Evolutionary conservation across 2,113 vertebrate genomes (phyloP), one percentile per base, ranked within the genome.

Genomic region (Chionodraco myersi): DNA sequence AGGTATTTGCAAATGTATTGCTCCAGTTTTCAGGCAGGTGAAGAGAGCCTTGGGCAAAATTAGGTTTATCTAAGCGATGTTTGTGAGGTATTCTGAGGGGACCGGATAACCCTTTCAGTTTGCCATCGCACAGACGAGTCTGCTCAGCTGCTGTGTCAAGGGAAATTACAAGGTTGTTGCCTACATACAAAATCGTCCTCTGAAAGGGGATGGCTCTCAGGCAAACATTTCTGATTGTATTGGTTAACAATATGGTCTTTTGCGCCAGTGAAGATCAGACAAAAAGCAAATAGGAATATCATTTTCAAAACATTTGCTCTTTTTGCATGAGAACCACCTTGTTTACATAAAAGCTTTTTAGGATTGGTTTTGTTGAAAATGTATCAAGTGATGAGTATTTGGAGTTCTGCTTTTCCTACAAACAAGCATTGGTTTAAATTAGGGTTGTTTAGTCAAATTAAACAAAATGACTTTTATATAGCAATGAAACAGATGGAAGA

Each of bases 91-190:
- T 89, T 92, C 93, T 88, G 78, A 79, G 66, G 93, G 92, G 93
- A 95, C 71, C 23, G 49, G 83, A 91, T 90, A 91, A 88, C 89
- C 89, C 91, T 91, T 89, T 90, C 75, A 72, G 84, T 90, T 92
- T 93, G 89, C 93, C 92, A 93, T 92, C 75, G 77, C 76, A 70
- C 85, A 90, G 89, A 87, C 58, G 87, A 91, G 89, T 90, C 80
- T 91, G 89, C 89, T 92, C 89, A 91, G 90, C 85, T 89, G 86
- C 79, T 72, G 77, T 44, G 44, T 85, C 92, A 1, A 59, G 93
- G 93, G 93, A 95, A 94, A 95, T 94, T 91, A 93, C 77, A 45
- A 64, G 81, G 77, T 86, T 92, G 85, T 90, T 92, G 89, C 94
- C 89, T 92, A 88, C 86, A 90, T 89, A 89, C 85, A 86, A 87